Evolutionary conservation across 1,140 invertebrate species (phyloP), one percentile per base, ranked within the genome.

Genomic region (Danaus plexippus): DNA sequence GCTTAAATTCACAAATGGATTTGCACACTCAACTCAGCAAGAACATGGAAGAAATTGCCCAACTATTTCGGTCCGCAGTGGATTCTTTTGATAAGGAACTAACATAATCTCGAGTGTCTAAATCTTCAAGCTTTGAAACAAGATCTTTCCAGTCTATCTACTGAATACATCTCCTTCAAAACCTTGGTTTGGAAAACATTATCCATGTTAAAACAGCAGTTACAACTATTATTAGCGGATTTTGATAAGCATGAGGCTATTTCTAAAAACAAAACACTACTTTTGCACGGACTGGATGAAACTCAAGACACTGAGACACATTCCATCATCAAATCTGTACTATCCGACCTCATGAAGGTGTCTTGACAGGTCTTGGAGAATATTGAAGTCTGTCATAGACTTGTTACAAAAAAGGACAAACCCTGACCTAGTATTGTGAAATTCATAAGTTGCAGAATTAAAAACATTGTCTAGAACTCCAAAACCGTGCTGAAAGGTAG

Each of bases 311-410:
- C 41, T 4, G 22, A 51, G 11, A 41, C 9, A 51, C 9, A 51
- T 15, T 15, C 15, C n/a, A n/a, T n/a, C n/a, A 2, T 51, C 42
- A 11, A 0, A 40, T 51, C 49, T 11, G 9, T 50, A 11, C n/a
- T 50, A 2, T 5, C 9, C 41, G 49, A 51, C 41, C 3, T 6
- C 9, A 32, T 47, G 11, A 55, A 55, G 15, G 9, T 55, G 11
- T 13, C 53, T 13, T 11, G 15, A 2, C 4, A 47, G 43, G 11
- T 41, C 1, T 9, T 12, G 9, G 10, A 11, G 9, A 47, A 32
- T 47, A 55, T 56, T 49, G 54, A 56, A 15, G 18, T 49, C 22
- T 56, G 47, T 12, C 47, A 49, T 18, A 47, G 47, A 9, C 22
- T 56, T 3, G 54, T 47, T 18, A 0, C 18, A 11, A 52, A 52